These are phyloP conservation scores for Cyphomyrus plagiostoma DNA, from an alignment of 2,113 vertebrate genomes.

Conservation along the genomic window DNA sequence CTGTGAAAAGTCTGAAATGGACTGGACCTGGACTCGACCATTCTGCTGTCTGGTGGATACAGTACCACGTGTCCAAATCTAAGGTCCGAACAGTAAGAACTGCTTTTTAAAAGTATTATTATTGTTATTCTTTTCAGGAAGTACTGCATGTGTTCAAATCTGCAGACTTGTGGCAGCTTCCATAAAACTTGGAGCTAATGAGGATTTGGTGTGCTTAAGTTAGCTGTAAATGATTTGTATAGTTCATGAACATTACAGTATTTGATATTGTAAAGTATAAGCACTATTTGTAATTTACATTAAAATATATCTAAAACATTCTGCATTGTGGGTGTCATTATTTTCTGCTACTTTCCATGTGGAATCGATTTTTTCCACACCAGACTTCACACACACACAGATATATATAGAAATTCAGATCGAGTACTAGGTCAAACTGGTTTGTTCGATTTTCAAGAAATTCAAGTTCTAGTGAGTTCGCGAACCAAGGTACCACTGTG, in stretches of 20 bases:
- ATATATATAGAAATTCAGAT: not conserved
- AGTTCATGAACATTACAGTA: not conserved
- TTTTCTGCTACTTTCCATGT: not conserved
- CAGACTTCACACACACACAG: not conserved
- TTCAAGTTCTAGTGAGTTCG: too few relatives aligned
- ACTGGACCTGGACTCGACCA: not conserved
- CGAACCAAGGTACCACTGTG: too few relatives aligned
- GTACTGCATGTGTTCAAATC: not conserved
- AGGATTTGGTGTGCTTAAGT: not conserved
- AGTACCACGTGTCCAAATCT: not conserved
- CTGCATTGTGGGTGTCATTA: not conserved
- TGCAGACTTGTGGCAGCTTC: not conserved
- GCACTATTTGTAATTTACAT: conserved; percentile 11
- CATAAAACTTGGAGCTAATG: not conserved
- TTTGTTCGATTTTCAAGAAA: too few relatives aligned
- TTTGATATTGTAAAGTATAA: conserved; percentile 16
- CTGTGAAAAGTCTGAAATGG: not conserved
- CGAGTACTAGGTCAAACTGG: too few relatives aligned
- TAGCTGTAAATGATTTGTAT: conserved; percentile 11
- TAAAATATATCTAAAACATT: conserved; percentile 4
- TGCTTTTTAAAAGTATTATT: not conserved
- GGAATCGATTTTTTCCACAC: not conserved
- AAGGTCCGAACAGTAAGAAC: not conserved
- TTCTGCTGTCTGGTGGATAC: not conserved
- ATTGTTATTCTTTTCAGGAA: not conserved